These are phyloP conservation scores for Pasiphila rectangulata DNA, from an alignment of 2,888 invertebrate species.

Conservation along the genomic window DNA sequence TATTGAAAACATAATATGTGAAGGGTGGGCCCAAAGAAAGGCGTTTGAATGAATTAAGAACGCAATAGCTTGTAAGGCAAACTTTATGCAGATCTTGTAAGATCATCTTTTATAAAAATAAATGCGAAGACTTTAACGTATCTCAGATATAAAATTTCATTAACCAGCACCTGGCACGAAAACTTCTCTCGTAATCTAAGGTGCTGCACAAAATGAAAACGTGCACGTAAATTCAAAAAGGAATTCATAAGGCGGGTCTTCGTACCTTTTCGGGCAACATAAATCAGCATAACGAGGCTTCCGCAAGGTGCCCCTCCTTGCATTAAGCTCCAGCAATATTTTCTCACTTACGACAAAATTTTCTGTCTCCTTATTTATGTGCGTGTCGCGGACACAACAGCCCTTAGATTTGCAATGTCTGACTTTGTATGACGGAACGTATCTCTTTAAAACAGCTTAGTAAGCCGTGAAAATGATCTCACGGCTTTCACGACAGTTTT, in stretches of 20 bases:
- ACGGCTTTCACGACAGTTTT: too few relatives aligned
- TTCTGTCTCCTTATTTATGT: conserved; percentile 74
- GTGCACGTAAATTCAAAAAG: conserved; percentile 54
- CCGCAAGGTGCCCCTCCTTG: conserved; percentile 70
- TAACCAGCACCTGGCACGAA: conserved; percentile 27
- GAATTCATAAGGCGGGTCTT: conserved; percentile 61
- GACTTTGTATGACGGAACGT: too few relatives aligned
- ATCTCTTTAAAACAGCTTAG: too few relatives aligned
- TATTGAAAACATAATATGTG: too few relatives aligned
- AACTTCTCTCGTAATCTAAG: conserved; percentile 31
- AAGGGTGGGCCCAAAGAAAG: too few relatives aligned
- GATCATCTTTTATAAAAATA: too few relatives aligned
- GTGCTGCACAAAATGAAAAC: conserved; percentile 36
- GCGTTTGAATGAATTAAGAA: too few relatives aligned
- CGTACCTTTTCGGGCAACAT: conserved; percentile 66
- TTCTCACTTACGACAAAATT: conserved; percentile 78
- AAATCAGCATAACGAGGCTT: conserved; percentile 78
- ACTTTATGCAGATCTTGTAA: too few relatives aligned
- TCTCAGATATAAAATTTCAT: conserved; percentile 17
- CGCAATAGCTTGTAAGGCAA: too few relatives aligned
- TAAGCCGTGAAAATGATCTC: too few relatives aligned
- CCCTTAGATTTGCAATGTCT: conserved; percentile 15
- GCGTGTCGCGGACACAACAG: conserved; percentile 12
- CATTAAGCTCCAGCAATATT: conserved; percentile 78
- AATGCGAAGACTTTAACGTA: too few relatives aligned